phyloP scores from a whole-genome alignment of 2,888 invertebrate species.

The Cantharis rufa region DNA sequence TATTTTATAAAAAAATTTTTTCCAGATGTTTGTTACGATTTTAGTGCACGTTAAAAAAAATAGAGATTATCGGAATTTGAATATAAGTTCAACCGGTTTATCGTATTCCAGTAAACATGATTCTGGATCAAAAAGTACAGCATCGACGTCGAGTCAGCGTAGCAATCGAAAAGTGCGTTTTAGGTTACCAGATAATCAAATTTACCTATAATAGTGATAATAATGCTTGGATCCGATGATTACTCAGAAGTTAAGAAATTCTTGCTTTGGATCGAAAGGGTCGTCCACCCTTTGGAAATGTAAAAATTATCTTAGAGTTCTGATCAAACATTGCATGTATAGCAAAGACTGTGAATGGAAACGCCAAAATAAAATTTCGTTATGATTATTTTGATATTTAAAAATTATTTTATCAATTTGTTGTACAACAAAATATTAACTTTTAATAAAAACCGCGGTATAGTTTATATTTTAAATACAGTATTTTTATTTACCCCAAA shows the following conservation, averaged over 20 bases:
- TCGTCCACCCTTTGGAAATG: not conserved
- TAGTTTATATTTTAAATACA: not conserved
- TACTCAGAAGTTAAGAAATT: not conserved
- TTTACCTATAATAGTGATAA: not conserved
- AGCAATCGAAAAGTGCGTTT: not conserved
- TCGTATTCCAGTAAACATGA: not conserved
- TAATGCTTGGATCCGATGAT: not conserved
- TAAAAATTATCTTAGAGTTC: slow-evolving; percentile 1
- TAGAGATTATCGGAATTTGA: not conserved
- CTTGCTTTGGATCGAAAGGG: not conserved
- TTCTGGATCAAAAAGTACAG: not conserved
- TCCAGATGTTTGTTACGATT: slow-evolving; percentile 5
- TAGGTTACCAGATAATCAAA: not conserved
- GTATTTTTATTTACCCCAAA: not conserved
- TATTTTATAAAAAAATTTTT: not conserved
- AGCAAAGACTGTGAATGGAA: not conserved
- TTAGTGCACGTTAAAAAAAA: slow-evolving; percentile 1
- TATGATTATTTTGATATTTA: not conserved
- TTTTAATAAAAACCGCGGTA: not conserved
- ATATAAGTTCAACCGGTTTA: not conserved
- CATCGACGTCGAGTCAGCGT: not conserved
- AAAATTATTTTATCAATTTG: not conserved
- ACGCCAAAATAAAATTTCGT: not conserved
- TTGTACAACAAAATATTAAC: not conserved
- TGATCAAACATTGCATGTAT: not conserved